Percentiles rank a stretch among this genome's conserved stretches.
Conservation (phyloP, 2,888 invertebrate genomes). For the Cheilosia soror region DNA sequence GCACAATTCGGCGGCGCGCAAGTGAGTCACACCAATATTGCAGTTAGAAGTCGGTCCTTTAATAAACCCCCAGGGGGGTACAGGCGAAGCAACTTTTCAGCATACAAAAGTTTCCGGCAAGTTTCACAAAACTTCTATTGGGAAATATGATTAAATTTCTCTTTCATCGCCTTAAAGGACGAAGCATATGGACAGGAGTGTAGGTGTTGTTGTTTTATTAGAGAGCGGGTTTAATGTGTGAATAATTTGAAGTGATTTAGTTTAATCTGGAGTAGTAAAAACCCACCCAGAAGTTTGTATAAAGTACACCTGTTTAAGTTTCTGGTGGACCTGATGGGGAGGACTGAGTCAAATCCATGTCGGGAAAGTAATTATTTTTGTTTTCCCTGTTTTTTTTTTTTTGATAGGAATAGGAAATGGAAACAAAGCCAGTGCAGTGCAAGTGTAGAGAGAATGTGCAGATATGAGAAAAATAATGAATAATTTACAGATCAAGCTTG, state of each 20-base stretch:
- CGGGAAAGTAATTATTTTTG: slow-evolving; percentile 4
- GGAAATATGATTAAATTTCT: slow-evolving; percentile 53
- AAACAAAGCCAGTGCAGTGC: neutral
- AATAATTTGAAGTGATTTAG: slow-evolving; percentile 57
- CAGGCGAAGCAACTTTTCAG: neutral
- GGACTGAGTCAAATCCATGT: neutral
- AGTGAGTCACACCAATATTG: slow-evolving; percentile 17
- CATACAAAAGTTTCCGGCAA: slow-evolving; percentile 25
- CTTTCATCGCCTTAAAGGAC: slow-evolving; percentile 26
- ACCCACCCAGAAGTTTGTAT: slow-evolving; percentile 23
- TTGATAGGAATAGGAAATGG: neutral
- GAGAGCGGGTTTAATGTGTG: slow-evolving; percentile 48
- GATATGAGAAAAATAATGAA: neutral
- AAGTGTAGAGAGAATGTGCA: neutral
- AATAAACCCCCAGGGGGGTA: slow-evolving; percentile 28
- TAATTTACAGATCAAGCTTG: neutral
- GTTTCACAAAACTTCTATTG: slow-evolving; percentile 29
- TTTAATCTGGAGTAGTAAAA: slow-evolving; percentile 44
- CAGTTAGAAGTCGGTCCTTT: slow-evolving; percentile 25
- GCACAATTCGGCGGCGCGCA: neutral
- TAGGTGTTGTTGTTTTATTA: slow-evolving; percentile 30
- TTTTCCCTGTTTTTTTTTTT: neutral
- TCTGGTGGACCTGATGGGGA: neutral
- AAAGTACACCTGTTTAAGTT: slow-evolving; percentile 15
- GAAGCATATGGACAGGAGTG: neutral